Evolutionary conservation across 2,113 vertebrate genomes (phyloP).

Genomic region (Trogon melanurus): DNA sequence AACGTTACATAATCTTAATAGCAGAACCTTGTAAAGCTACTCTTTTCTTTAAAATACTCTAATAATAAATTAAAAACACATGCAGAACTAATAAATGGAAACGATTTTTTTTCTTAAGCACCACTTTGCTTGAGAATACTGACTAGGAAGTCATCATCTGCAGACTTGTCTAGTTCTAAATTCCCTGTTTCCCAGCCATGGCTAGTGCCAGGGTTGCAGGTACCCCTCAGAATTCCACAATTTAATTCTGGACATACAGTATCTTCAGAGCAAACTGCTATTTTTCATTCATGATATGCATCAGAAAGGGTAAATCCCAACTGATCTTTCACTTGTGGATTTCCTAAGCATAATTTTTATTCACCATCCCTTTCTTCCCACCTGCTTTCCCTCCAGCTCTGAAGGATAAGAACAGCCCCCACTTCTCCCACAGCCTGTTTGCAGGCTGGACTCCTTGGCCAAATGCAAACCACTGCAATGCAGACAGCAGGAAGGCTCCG

Average conservation of each 20-base stretch:
- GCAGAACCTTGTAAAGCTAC: not conserved
- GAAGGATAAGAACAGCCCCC: not conserved
- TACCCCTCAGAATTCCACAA: not conserved
- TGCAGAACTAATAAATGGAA: not conserved
- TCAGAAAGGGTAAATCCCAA: not conserved
- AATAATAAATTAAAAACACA: not conserved
- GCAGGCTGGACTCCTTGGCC: not conserved
- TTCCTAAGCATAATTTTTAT: not conserved
- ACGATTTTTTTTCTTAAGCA: not conserved
- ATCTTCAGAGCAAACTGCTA: not conserved
- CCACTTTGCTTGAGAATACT: not conserved
- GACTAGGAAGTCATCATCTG: not conserved
- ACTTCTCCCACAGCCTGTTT: not conserved
- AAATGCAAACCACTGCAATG: not conserved
- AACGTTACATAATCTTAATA: not conserved
- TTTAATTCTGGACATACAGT: not conserved
- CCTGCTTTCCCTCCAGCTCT: not conserved
- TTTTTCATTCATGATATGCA: not conserved
- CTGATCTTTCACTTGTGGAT: not conserved
- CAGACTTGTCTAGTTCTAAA: not conserved
- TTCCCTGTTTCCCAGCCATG: fast-evolving
- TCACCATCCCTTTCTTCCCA: not conserved
- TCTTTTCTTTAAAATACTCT: not conserved
- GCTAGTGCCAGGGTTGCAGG: too few relatives aligned
- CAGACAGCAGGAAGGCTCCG: not conserved